Evolutionary conservation across 2,797 vertebrate genomes (phyloP).

Genomic region (Vultur gryphus): DNA sequence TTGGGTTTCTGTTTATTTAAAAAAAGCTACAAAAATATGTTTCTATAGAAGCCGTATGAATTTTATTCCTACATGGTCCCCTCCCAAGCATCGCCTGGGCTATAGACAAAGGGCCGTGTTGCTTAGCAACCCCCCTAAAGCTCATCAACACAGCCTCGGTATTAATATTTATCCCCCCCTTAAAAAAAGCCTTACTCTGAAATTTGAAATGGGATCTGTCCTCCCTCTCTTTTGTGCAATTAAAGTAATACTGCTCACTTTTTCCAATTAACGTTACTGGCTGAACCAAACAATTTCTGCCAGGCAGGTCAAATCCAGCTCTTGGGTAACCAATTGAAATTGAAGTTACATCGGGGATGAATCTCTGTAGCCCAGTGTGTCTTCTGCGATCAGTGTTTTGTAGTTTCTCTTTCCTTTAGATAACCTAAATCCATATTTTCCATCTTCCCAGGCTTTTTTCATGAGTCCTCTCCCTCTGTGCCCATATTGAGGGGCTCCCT

Average conservation of each 20-base stretch:
- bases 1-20: constrained; percentile 3
- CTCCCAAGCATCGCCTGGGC: constrained; percentile 33
- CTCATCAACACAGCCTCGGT: constrained; percentile 72
- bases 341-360: neutral
- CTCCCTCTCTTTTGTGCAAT: constrained; percentile 26
- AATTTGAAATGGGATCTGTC: constrained; percentile 62
- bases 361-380: neutral
- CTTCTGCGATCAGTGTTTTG: neutral
- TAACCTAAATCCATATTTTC: neutral
- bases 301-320: neutral
- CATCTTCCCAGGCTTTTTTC: neutral
- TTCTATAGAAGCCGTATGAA: constrained; percentile 49
- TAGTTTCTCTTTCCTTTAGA: neutral
- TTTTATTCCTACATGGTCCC: constrained; percentile 15
- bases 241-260: neutral
- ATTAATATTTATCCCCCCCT: constrained; percentile 72
- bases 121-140: constrained; percentile 76
- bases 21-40: neutral
- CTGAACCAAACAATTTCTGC: neutral
- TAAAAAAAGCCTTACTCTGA: constrained; percentile 47
- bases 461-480: neutral
- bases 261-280: neutral
- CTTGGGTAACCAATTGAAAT: neutral
- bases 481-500: neutral
- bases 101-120: constrained; percentile 71